Evolutionary conservation across 2,797 vertebrate genomes (phyloP), one percentile per base, ranked within the genome.

Genomic region (Loris lydekkerianus): DNA sequence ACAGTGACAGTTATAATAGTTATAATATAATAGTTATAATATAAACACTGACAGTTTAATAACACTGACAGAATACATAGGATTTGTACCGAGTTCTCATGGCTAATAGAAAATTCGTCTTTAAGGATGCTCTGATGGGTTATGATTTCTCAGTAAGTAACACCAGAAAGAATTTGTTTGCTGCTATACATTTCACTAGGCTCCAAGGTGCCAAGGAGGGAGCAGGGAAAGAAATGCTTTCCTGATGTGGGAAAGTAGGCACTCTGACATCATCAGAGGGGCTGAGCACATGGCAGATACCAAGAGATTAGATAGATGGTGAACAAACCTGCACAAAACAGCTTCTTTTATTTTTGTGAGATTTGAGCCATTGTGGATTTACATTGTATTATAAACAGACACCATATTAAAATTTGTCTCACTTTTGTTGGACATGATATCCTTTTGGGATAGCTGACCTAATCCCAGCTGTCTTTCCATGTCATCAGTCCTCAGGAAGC

Each of bases 311-410:
- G 61, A 63, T 5, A 60, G 61, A 63, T 5, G 37, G 31, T 46
- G 87, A 91, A 89, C 5, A 15, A 46, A 86, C 63, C 8, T 91
- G 34, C n/a, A 87, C 25, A 90, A 87, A 96, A 69, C 7, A 1
- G 18, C 5, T n/a, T 40, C 9, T 86, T 92, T 89, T 73, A 84
- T 60, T 94, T 96, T 63, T 49, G 1, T 18, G 27, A 88, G 67
- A 89, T 10, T 65, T 86, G 89, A 89, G 81, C 29, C 6, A 18
- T 1, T 53, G 10, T 25, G 73, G 6, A 53, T 10, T 89, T 72
- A 40, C 14, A n/a, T 53, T 13, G 4, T 11, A 83, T 14, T 58
- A 53, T n/a, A 90, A 89, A 86, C 7, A 73, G 63, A 5, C 37
- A 61, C 18, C 6, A 27, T 70, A 53, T 56, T 81, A 21, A 31